Percentiles rank a stretch among this genome's conserved stretches.
Evolutionary conservation across 1,140 invertebrate genomes (phyloP).

Genomic region (Danaus plexippus): DNA sequence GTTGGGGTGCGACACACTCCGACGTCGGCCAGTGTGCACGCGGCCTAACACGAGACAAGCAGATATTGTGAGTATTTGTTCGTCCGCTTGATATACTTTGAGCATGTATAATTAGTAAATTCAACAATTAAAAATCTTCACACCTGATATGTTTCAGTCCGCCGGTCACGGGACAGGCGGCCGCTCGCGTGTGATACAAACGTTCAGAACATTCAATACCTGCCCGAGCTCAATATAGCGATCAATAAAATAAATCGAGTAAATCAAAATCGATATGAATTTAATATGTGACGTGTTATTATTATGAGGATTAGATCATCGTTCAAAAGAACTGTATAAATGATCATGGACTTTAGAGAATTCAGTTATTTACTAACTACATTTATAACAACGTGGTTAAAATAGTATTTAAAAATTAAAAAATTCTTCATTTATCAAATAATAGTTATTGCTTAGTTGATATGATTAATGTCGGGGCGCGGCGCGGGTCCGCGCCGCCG

Average conservation of each 20-base stretch:
- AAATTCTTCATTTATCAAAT: slow-evolving; percentile 60
- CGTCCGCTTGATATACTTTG: slow-evolving; percentile 3
- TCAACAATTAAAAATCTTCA: too few species aligned
- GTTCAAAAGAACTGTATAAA: slow-evolving; percentile 69
- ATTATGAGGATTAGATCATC: slow-evolving; percentile 60
- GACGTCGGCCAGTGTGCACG: not conserved
- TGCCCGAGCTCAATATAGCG: slow-evolving; percentile 18
- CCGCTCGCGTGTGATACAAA: not conserved
- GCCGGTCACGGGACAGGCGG: too few species aligned
- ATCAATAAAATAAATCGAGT: slow-evolving; percentile 41
- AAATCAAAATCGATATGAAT: slow-evolving; percentile 64
- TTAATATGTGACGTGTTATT: slow-evolving; percentile 47
- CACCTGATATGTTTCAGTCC: too few species aligned
- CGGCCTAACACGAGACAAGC: slow-evolving; percentile 10
- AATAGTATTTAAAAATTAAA: slow-evolving; percentile 67
- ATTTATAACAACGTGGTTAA: slow-evolving; percentile 67
- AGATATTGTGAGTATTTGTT: slow-evolving; percentile 24
- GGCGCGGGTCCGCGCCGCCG: slow-evolving; percentile 5
- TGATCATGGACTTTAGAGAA: slow-evolving; percentile 65
- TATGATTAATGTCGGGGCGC: slow-evolving; percentile 44
- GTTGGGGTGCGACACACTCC: slow-evolving; percentile 16
- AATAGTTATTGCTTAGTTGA: slow-evolving; percentile 70
- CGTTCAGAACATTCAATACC: slow-evolving; percentile 13
- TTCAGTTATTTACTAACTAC: slow-evolving; percentile 69
- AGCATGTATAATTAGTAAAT: too few species aligned